These are phyloP conservation scores for Pseudomugil gertrudae DNA, from an alignment of 2,797 vertebrate genomes.

Conservation along the genomic window DNA sequence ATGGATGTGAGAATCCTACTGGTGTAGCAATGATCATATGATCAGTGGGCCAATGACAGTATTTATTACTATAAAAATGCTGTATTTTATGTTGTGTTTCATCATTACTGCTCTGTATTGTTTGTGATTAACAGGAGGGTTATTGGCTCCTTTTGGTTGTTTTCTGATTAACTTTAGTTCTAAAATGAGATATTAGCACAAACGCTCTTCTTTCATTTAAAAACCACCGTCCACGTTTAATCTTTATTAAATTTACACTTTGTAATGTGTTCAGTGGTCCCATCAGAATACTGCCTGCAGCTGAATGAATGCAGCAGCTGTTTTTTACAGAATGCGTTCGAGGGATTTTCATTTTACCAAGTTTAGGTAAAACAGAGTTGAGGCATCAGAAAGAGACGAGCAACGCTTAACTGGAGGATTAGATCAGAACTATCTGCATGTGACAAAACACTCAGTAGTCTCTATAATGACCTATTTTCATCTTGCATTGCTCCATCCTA, in stretches of 20 bases:
- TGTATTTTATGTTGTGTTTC: too few species aligned
- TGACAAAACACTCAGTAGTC: constrained; percentile 21
- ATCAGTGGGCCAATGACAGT: too few species aligned
- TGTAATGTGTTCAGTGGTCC: neutral
- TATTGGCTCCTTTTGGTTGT: constrained; percentile 18
- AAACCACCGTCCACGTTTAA: neutral
- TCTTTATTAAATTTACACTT: constrained; percentile 6
- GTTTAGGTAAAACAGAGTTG: neutral
- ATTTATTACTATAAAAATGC: too few species aligned
- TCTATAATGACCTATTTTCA: too few species aligned
- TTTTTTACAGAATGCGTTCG: too few species aligned
- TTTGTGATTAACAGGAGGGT: too few species aligned
- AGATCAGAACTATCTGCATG: constrained; percentile 10
- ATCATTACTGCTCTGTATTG: too few species aligned
- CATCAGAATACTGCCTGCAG: constrained; percentile 3
- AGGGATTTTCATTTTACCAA: too few species aligned
- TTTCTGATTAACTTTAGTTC: too few species aligned
- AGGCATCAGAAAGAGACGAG: neutral
- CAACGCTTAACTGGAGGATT: constrained; percentile 16
- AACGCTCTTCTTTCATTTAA: constrained; percentile 17
- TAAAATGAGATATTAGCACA: constrained; percentile 15
- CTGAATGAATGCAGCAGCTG: constrained; percentile 17
- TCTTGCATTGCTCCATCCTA: constrained; percentile 12
- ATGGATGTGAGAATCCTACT: too few species aligned
- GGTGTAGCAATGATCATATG: too few species aligned